phyloP scores from a whole-genome alignment of 1,140 invertebrate species.

The Microplitis mediator region DNA sequence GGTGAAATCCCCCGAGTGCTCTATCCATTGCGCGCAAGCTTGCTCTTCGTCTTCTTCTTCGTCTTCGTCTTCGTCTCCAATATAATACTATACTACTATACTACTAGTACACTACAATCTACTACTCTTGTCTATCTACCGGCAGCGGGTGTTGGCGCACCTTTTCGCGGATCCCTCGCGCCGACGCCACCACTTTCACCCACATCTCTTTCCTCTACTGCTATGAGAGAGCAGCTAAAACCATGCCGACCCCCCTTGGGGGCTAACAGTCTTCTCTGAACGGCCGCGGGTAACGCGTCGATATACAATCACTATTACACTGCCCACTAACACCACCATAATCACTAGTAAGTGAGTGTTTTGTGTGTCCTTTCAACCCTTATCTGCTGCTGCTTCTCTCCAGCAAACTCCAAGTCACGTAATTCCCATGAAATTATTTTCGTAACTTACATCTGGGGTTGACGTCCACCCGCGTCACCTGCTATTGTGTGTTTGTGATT shows the following conservation, averaged over 20 bases:
- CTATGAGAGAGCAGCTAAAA: neutral
- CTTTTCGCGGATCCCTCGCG: slow-evolving; percentile 7
- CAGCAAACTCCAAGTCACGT: neutral
- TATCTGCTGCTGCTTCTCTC: neutral
- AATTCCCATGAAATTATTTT: neutral
- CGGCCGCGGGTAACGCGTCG: neutral
- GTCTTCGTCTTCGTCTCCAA: neutral
- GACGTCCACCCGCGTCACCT: neutral
- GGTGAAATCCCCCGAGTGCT: neutral
- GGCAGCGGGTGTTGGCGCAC: neutral
- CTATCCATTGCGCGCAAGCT: neutral
- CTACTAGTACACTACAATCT: neutral
- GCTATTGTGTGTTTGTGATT: neutral
- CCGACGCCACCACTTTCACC: slow-evolving; percentile 25
- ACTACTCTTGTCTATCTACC: neutral
- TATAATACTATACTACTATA: neutral
- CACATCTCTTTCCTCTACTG: slow-evolving; percentile 1
- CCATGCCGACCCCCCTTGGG: neutral
- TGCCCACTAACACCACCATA: neutral
- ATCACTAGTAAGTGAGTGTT: neutral
- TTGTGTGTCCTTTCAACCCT: neutral
- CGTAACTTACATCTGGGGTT: neutral
- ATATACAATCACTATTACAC: neutral
- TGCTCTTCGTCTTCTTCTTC: neutral
- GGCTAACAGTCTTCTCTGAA: neutral